phyloP scores from a whole-genome alignment of 2,113 vertebrate species.

The Redunca redunca region DNA sequence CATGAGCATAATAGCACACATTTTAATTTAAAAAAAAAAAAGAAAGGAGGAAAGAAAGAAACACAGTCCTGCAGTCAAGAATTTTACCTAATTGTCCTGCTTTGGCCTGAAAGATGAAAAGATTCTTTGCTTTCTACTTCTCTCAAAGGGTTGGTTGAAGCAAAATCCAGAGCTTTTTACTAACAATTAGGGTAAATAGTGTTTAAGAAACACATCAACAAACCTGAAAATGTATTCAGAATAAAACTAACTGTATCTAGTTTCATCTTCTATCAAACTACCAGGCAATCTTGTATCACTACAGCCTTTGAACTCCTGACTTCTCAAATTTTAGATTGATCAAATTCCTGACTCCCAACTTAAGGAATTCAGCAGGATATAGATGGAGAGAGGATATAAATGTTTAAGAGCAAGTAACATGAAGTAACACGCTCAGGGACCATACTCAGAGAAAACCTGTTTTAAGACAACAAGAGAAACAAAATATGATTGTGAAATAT shows the following conservation, averaged over 20 bases:
- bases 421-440: background rate
- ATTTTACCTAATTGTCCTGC: background rate
- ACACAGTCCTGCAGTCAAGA: background rate
- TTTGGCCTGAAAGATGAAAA: background rate
- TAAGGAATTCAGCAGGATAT: background rate
- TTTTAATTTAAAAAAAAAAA: background rate
- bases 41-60: background rate
- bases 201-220: background rate
- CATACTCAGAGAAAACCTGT: background rate
- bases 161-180: background rate
- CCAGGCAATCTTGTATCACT: background rate
- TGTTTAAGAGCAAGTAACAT: background rate
- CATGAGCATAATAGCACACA: background rate
- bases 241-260: background rate
- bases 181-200: background rate
- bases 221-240: background rate
- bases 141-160: background rate
- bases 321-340: background rate
- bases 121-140: background rate
- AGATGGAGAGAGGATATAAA: background rate
- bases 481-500: background rate
- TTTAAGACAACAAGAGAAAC: background rate
- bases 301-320: background rate
- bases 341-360: background rate
- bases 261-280: background rate